A percentile compares a stretch with the other conserved stretches of the same genome.
phyloP scores from a whole-genome alignment of 1,140 invertebrate species.

The Heliconius congener region DNA sequence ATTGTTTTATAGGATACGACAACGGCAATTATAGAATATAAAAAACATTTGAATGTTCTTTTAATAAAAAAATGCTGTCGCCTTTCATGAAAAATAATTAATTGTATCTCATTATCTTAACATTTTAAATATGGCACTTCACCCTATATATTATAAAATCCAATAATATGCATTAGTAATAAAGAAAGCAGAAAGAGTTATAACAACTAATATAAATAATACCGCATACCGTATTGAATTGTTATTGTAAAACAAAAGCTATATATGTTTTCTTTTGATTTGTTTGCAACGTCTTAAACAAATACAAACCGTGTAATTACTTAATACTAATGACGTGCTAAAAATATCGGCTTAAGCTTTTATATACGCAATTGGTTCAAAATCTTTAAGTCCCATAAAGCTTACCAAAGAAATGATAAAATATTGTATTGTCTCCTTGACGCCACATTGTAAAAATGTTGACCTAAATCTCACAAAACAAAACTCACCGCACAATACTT shows the following conservation, averaged over 20 bases:
- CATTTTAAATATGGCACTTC: too few species aligned
- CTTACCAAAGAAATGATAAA: conserved; percentile 45
- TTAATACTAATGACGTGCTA: background rate
- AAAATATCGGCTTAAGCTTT: background rate
- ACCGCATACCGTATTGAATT: background rate
- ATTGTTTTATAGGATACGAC: background rate
- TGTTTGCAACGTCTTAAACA: background rate
- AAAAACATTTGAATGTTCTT: too few species aligned
- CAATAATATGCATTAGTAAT: too few species aligned
- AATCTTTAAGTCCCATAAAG: background rate
- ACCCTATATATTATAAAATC: too few species aligned
- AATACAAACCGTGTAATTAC: background rate
- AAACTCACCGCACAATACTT: conserved; percentile 75
- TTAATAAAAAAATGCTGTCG: too few species aligned
- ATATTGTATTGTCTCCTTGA: conserved; percentile 62
- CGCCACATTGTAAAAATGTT: conserved; percentile 75
- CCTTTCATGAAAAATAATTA: too few species aligned
- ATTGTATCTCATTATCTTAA: too few species aligned
- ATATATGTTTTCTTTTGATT: background rate
- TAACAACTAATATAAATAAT: too few species aligned
- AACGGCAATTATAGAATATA: too few species aligned
- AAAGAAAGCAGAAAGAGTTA: too few species aligned
- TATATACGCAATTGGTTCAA: background rate
- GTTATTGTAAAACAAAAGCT: background rate
- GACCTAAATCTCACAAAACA: conserved; percentile 77